A percentile compares a stretch with the other conserved stretches of the same genome.
Conservation (phyloP, 2,113 vertebrate genomes). For the Sander lucioperca region DNA sequence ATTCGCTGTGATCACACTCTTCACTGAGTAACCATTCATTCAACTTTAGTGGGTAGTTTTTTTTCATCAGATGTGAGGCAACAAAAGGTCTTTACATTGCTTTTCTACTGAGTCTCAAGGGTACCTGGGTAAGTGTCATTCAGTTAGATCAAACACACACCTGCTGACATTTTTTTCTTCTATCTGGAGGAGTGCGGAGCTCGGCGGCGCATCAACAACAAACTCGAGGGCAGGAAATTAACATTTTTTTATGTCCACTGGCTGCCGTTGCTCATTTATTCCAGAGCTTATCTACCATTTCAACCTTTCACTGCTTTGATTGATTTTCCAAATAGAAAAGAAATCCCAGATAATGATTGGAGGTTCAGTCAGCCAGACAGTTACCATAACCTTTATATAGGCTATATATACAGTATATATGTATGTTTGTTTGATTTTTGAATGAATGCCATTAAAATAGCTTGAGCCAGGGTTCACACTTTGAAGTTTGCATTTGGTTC, state of each 20-base stretch:
- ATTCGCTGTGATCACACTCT: slow-evolving; percentile 23
- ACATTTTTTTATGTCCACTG: slow-evolving; percentile 64
- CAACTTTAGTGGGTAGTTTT: slow-evolving; percentile 43
- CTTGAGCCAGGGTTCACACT: slow-evolving; percentile 23
- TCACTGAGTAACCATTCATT: slow-evolving; percentile 42
- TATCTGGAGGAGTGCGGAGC: slow-evolving; percentile 58
- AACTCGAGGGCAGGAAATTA: slow-evolving; percentile 76
- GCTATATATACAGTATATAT: background rate
- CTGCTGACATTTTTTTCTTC: slow-evolving; percentile 75
- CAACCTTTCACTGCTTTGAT: slow-evolving; percentile 59
- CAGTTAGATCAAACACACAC: slow-evolving; percentile 71
- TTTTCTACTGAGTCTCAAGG: slow-evolving; percentile 66
- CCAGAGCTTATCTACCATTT: slow-evolving; percentile 54
- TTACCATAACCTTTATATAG: background rate
- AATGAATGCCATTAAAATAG: slow-evolving; percentile 11
- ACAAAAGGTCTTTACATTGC: slow-evolving; percentile 69
- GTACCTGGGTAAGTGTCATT: slow-evolving; percentile 73
- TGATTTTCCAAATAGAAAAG: slow-evolving; percentile 53
- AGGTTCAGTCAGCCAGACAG: slow-evolving; percentile 19
- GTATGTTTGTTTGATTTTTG: slow-evolving; percentile 10
- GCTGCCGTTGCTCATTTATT: slow-evolving; percentile 66
- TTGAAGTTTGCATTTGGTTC: slow-evolving; percentile 32
- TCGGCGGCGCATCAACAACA: slow-evolving; percentile 59
- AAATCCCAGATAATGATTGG: slow-evolving; percentile 33
- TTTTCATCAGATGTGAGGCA: slow-evolving; percentile 56